Conservation (phyloP, 2,113 vertebrate genomes). For the Carlito syrichta region DNA sequence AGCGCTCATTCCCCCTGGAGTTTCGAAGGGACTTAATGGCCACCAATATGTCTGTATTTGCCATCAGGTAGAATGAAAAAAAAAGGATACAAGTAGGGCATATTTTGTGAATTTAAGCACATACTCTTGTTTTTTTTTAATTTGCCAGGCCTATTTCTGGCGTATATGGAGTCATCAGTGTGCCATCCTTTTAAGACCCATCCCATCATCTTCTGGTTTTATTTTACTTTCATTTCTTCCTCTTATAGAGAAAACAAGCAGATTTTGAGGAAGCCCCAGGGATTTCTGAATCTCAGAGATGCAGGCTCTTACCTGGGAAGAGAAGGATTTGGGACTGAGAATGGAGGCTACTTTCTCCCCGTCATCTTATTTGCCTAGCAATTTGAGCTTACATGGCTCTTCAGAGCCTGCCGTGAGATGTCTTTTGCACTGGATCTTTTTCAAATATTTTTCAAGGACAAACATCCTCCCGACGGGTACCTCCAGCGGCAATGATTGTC, state of each 20-base stretch:
- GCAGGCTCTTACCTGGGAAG: neutral
- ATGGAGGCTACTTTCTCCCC: constrained; percentile 30
- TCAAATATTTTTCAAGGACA: constrained; percentile 83
- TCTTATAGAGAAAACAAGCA: neutral
- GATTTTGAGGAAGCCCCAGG: neutral
- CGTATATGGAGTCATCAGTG: neutral
- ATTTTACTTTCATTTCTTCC: neutral
- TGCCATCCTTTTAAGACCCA: neutral
- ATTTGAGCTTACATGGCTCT: constrained; percentile 34
- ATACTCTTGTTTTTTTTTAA: neutral
- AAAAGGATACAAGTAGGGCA: too few relatives aligned
- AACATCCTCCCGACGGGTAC: constrained; percentile 75
- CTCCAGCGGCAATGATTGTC: constrained; percentile 67
- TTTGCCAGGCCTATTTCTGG: neutral
- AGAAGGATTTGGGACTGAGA: constrained; percentile 22
- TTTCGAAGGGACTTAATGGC: neutral
- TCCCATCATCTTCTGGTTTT: neutral
- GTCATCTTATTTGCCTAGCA: constrained; percentile 44
- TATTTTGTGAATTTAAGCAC: neutral
- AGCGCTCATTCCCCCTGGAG: neutral
- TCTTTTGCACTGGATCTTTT: constrained; percentile 69
- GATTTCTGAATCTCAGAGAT: neutral
- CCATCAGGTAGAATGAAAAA: neutral
- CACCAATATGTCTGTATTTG: neutral
- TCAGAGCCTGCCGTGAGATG: constrained; percentile 39